Base-by-base conservation (phyloP, 2,888 invertebrate genomes). In the Eristalis pertinax region DNA sequence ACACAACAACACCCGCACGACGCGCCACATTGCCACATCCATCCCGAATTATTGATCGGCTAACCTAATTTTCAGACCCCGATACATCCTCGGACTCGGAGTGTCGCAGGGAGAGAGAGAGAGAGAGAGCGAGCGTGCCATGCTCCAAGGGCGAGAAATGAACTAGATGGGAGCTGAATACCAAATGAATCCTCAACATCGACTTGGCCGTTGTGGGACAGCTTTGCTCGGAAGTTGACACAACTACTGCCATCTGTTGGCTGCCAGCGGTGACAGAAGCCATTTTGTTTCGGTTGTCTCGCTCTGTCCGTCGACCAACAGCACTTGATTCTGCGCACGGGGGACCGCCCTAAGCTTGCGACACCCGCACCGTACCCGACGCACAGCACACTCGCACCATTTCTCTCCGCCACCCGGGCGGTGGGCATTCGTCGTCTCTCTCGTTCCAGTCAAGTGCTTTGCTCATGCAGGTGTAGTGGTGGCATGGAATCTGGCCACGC, bases 231-330 rank as follows among this genome's bases (percentile, higher is more conserved):
- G 26, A 60, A 60, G 26, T 78, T 62, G 29, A 35, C 50, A 89
- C 89, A 74, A 56, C 69, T 84, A 38, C 85, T 90, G 93, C 91
- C 93, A 93, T 92, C 93, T 93, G 90, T 90, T 90, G 92, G 79
- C 84, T 81, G 89, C 84, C 84, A 89, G 80, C 79, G 83, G 90
- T 92, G 92, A 92, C 90, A 92, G 91, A 91, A 92, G 93, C 93
- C 93, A 93, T 93, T 93, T 93, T 93, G 92, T 92, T 92, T 92
- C 90, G 82, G 74, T 86, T 88, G 84, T 91, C 91, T 89, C 91
- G 72, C 88, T 92, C 85, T 85, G 38, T 69, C 79, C 22, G 35
- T 56, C 22, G 77, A 50, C 43, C 4, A 58, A 10, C 8, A 2
- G 38, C 24, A 77, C 11, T 1, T 69, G 35, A 69, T 87, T 89